A percentile compares a stretch with the other conserved stretches of the same genome.
phyloP scores from a whole-genome alignment of 2,797 vertebrate genomes.

The Neosilurus hyrtlii region DNA sequence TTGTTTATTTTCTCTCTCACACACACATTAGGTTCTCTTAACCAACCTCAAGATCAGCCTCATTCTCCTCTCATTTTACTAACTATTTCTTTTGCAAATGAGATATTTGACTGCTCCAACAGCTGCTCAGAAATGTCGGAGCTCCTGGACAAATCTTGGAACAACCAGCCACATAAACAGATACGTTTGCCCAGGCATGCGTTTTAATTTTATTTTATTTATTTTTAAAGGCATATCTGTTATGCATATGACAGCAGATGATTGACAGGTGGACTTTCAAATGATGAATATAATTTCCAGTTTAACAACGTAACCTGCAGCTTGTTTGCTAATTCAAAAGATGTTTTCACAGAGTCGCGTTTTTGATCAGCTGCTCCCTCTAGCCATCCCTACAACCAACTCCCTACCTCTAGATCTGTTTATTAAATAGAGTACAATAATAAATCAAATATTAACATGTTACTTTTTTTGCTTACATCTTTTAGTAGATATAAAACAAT shows the following conservation, averaged over 20 bases:
- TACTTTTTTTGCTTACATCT: no score
- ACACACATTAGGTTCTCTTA: background rate
- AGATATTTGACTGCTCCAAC: constrained; percentile 40
- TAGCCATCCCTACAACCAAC: background rate
- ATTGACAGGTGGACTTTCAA: background rate
- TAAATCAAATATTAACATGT: no score
- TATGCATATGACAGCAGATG: background rate
- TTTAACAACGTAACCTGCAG: background rate
- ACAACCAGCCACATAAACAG: background rate
- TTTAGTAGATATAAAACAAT: no score
- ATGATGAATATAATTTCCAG: background rate
- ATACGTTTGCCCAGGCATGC: background rate
- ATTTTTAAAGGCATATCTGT: background rate
- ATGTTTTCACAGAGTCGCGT: background rate
- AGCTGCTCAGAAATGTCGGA: background rate
- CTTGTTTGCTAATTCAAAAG: constrained; percentile 2
- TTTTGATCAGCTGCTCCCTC: background rate
- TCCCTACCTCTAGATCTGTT: background rate
- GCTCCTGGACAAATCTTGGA: background rate
- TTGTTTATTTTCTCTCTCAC: background rate
- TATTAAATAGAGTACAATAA: no score
- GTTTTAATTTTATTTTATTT: background rate
- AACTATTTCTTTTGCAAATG: constrained; percentile 38
- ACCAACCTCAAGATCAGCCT: constrained; percentile 5
- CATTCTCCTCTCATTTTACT: constrained; percentile 14